A percentile compares a stretch with the other conserved stretches of the same genome.
These are phyloP conservation scores for Drosophila robusta DNA, from an alignment of 2,888 invertebrate species.

Conservation along the genomic window DNA sequence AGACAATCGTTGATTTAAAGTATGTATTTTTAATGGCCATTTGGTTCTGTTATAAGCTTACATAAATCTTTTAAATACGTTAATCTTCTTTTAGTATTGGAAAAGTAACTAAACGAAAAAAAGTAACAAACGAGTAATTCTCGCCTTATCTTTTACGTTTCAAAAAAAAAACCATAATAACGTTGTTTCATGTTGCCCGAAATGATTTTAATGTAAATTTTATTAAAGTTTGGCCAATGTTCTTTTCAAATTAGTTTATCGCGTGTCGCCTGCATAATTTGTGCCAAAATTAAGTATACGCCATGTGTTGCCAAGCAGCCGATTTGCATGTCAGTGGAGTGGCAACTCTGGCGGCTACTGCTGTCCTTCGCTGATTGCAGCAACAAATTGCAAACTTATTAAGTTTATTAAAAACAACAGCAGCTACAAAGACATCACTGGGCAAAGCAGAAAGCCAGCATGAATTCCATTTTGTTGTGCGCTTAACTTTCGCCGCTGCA, in stretches of 20 bases:
- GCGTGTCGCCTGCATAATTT: conserved; percentile 65
- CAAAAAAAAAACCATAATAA: neutral
- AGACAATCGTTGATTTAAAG: no score
- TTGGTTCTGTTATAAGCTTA: no score
- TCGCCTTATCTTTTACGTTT: neutral
- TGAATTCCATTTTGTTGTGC: conserved; percentile 67
- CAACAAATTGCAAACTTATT: conserved; percentile 76
- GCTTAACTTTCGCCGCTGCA: conserved; percentile 70
- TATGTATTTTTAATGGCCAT: no score
- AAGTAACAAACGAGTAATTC: neutral
- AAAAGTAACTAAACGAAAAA: neutral
- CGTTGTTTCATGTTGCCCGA: conserved; percentile 9
- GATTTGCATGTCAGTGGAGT: conserved; percentile 60
- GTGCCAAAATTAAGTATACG: conserved; percentile 60
- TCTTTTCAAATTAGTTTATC: conserved; percentile 54
- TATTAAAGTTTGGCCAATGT: conserved; percentile 29
- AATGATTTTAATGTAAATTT: conserved; percentile 31
- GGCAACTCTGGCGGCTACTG: conserved; percentile 33
- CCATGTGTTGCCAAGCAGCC: conserved; percentile 63
- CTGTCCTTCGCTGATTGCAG: conserved; percentile 67
- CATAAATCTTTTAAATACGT: neutral
- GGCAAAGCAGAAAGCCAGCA: conserved; percentile 42
- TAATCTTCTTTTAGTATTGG: no score
- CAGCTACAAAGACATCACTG: conserved; percentile 60
- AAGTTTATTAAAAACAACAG: conserved; percentile 74